A percentile compares a stretch with the other conserved stretches of the same genome.
phyloP scores from a whole-genome alignment of 2,113 vertebrate species.

The Scalopus aquaticus region DNA sequence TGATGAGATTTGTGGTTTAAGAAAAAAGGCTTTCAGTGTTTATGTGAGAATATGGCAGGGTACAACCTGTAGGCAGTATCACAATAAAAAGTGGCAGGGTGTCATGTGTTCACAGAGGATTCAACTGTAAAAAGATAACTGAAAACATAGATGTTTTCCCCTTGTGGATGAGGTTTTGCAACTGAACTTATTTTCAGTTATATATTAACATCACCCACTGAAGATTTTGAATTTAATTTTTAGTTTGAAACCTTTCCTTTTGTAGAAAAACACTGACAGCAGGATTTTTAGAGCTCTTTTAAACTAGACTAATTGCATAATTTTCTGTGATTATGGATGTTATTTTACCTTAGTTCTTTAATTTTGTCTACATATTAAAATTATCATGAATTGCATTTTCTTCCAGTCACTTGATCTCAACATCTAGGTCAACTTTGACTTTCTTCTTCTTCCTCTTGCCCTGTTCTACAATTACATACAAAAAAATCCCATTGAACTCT shows the following conservation, averaged over 20 bases:
- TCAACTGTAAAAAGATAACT: neutral
- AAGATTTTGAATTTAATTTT: slow-evolving; percentile 49
- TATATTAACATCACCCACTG: neutral
- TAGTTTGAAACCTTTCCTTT: neutral
- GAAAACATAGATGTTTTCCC: neutral
- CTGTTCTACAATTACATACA: neutral
- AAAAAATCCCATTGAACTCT: neutral
- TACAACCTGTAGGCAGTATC: neutral
- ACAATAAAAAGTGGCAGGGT: neutral
- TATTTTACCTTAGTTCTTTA: neutral
- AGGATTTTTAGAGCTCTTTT: slow-evolving; percentile 18
- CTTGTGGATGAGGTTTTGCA: neutral
- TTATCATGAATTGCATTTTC: neutral
- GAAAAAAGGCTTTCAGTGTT: neutral
- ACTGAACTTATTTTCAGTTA: neutral
- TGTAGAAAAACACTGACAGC: neutral
- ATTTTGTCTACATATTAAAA: neutral
- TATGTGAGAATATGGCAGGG: neutral
- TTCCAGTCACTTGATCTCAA: neutral
- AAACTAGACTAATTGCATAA: neutral
- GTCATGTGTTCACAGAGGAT: neutral
- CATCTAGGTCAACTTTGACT: neutral
- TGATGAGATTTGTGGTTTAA: neutral
- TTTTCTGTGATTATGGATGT: neutral
- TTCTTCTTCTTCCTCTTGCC: neutral